Conservation (phyloP, 92 coral and sea anemone genomes). For the Porites divaricata region DNA sequence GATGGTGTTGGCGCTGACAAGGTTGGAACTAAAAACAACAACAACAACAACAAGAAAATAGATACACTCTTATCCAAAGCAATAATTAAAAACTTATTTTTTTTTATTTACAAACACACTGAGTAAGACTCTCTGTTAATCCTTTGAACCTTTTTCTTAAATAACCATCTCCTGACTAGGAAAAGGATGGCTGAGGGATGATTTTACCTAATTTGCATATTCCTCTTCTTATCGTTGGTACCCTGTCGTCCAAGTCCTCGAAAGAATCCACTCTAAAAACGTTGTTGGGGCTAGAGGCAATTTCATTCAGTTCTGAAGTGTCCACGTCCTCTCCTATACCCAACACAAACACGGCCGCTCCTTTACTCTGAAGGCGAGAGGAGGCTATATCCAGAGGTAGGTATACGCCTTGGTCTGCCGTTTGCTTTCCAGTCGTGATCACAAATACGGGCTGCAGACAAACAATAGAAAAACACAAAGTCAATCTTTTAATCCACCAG, state of each 20-base stretch:
- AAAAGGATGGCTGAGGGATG: background rate
- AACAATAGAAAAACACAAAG: conserved; percentile 2
- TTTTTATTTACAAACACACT: too few relatives aligned
- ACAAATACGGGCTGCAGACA: conserved; percentile 41
- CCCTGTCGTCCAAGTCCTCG: conserved; percentile 35
- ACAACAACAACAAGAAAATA: background rate
- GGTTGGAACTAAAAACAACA: background rate
- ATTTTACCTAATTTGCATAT: conserved; percentile 50
- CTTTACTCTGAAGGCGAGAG: background rate
- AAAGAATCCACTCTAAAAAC: conserved; percentile 39
- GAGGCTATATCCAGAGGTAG: conserved; percentile 37
- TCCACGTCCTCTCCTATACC: conserved; percentile 50
- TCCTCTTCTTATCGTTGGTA: conserved; percentile 20
- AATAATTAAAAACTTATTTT: background rate
- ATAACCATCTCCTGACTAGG: too few relatives aligned
- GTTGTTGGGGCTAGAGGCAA: conserved; percentile 47
- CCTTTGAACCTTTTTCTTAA: too few relatives aligned
- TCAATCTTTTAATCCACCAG: background rate
- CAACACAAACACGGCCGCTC: conserved; percentile 43
- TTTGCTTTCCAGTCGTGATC: conserved; percentile 54
- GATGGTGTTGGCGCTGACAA: background rate
- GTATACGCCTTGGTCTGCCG: conserved; percentile 38
- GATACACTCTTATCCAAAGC: background rate
- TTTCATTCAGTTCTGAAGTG: conserved; percentile 31
- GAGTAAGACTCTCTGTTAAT: too few relatives aligned